Base-by-base conservation (phyloP, 1,140 invertebrate species). In the Spodoptera frugiperda region DNA sequence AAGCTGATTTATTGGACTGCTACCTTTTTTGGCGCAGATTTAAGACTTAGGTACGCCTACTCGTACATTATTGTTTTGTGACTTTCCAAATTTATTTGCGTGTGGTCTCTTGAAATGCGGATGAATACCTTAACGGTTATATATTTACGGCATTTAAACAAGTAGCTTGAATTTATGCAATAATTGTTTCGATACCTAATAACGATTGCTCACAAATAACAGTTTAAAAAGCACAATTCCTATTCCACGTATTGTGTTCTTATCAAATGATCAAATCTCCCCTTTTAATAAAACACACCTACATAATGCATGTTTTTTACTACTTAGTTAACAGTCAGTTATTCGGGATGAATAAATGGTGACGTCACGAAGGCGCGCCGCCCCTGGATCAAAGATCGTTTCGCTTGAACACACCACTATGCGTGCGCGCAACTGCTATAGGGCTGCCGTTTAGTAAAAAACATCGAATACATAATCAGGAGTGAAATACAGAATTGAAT, bases 361-460 rank as follows among this genome's bases (percentile, higher is more conserved):
- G 88, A 88, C 88, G 88, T 88, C 85, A 87, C 53, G 61, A 68
- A 84, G 84, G 82, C 85, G 79, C 79, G 77, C 75, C 77, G 73
- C 78, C 80, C 76, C 67, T 72, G 80, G 84, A 88, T 88, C 87
- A 89, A 89, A 89, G 88, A 88, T 86, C 83, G 84, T 78, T 82
- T 85, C 82, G 83, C 79, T 84, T 79, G 82, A 82, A 81, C 80
- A 84, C 78, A 77, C 81, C 78, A 78, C 80, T 84, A 83, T 82
- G 74, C 80, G 53, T 73, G 70, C 53, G 59, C 77, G 71, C 77
- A 82, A 78, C 77, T 79, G 53, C 39, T 48, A 2, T 79, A 84
- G 81, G 84, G 84, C 65, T 87, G 84, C 61, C 71, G 59, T 78
- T 67, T 19, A 6, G 39, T 12, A 44, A 17, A 53, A 71, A 33